These are phyloP conservation scores for Melanophora roralis DNA, from an alignment of 2,888 invertebrate species.

Conservation along the genomic window DNA sequence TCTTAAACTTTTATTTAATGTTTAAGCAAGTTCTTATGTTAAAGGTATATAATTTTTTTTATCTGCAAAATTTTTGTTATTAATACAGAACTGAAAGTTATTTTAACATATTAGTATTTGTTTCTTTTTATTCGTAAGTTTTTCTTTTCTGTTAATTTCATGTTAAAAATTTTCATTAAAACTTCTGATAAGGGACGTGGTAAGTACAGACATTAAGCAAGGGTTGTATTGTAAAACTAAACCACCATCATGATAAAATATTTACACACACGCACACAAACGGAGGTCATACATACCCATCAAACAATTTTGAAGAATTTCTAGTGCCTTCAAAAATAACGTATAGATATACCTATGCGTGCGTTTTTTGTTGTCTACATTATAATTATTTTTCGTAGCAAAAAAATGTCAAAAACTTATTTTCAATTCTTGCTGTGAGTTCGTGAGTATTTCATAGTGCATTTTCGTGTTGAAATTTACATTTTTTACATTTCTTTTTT, in stretches of 20 bases:
- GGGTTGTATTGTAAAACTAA: conserved; percentile 38
- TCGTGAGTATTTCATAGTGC: no score
- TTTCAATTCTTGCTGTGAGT: no score
- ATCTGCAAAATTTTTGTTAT: not conserved
- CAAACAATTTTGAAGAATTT: no score
- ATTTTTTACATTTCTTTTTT: no score
- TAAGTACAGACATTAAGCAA: conserved; percentile 30
- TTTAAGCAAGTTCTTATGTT: no score
- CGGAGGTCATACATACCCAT: not conserved
- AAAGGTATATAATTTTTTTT: not conserved
- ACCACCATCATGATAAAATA: conserved; percentile 26
- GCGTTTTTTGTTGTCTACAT: no score
- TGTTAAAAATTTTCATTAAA: conserved; percentile 28
- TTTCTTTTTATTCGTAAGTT: not conserved
- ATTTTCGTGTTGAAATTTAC: no score
- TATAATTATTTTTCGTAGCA: no score
- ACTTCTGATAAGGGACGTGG: conserved; percentile 11
- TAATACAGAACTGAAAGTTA: not conserved
- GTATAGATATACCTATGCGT: no score
- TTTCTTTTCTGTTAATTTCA: conserved; percentile 34
- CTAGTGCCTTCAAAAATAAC: no score
- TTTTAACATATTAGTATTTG: conserved; percentile 14
- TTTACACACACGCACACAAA: conserved; percentile 12
- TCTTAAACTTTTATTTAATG: not conserved
- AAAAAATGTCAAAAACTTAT: no score